Evolutionary conservation across 2,888 invertebrate species (phyloP).

Genomic region (Pollenia labialis): DNA sequence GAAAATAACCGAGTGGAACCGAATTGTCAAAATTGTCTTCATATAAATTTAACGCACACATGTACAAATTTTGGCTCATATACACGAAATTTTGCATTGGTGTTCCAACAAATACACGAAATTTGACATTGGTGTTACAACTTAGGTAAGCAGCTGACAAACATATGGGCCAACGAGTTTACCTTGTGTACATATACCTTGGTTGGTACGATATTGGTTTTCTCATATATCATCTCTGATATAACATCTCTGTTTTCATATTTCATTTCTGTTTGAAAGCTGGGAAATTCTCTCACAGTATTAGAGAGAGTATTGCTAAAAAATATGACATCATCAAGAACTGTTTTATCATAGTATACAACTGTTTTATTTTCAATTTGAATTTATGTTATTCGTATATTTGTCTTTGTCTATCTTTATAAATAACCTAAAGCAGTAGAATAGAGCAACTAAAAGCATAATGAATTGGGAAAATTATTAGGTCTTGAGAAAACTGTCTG

Average conservation of each 20-base stretch:
- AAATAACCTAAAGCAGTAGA: slow-evolving; percentile 26
- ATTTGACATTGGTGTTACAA: too few relatives aligned
- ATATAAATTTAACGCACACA: too few relatives aligned
- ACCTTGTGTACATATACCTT: too few relatives aligned
- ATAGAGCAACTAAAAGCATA: slow-evolving; percentile 12
- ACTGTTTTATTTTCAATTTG: slow-evolving; percentile 27
- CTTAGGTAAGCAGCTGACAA: too few relatives aligned
- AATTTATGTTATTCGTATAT: slow-evolving; percentile 17
- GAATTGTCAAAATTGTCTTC: too few relatives aligned
- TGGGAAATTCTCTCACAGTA: slow-evolving; percentile 8
- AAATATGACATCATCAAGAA: slow-evolving; percentile 67
- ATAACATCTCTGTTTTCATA: neutral
- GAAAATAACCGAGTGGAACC: too few relatives aligned
- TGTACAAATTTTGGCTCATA: too few relatives aligned
- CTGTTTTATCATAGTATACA: neutral
- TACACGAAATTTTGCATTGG: too few relatives aligned
- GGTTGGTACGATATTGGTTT: too few relatives aligned
- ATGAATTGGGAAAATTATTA: slow-evolving; percentile 51
- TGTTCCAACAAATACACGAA: too few relatives aligned
- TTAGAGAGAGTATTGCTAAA: neutral
- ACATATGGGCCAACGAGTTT: too few relatives aligned
- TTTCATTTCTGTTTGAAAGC: slow-evolving; percentile 26
- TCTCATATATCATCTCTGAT: too few relatives aligned
- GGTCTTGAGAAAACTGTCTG: slow-evolving; percentile 34
- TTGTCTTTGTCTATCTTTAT: slow-evolving; percentile 51